Percentiles rank a stretch among this genome's conserved stretches.
Conservation (phyloP, 2,888 invertebrate genomes). For the Sinohyriopsis cumingii region DNA sequence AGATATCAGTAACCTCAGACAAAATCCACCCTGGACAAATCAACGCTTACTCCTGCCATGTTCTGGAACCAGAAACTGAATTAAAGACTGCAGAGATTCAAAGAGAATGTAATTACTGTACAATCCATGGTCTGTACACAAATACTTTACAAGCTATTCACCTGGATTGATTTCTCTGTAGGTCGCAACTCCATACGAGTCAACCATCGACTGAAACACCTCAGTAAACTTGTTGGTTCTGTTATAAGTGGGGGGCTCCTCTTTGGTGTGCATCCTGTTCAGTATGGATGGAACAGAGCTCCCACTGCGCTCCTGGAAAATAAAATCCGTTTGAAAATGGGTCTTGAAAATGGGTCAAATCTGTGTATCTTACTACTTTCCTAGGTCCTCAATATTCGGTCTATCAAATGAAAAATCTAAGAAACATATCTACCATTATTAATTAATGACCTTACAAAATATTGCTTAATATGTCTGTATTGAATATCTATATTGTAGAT, state of each 20-base stretch:
- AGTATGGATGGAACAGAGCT: conserved; percentile 94
- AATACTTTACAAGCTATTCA: conserved; percentile 61
- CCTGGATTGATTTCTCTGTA: conserved; percentile 98
- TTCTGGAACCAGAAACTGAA: too few species aligned
- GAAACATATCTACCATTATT: too few species aligned
- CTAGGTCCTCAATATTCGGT: too few species aligned
- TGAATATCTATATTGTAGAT: too few species aligned
- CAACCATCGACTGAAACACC: conserved; percentile 95
- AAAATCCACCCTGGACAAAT: too few species aligned
- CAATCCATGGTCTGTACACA: background rate
- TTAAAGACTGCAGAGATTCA: too few species aligned
- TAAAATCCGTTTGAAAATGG: background rate
- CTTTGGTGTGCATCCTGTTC: conserved; percentile 91
- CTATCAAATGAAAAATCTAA: too few species aligned
- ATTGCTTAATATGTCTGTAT: too few species aligned
- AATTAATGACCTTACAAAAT: too few species aligned
- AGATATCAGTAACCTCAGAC: too few species aligned
- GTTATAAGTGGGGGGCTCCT: conserved; percentile 94
- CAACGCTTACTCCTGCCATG: too few species aligned
- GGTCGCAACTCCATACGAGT: conserved; percentile 96
- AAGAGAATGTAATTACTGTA: background rate
- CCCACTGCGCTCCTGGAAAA: conserved; percentile 75
- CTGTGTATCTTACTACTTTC: too few species aligned
- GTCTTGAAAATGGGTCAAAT: background rate
- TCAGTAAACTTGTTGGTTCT: conserved; percentile 96